Percentiles rank a stretch among this genome's conserved stretches.
phyloP scores from a whole-genome alignment of 2,113 vertebrate genomes.

The Pyrgilauda ruficollis region DNA sequence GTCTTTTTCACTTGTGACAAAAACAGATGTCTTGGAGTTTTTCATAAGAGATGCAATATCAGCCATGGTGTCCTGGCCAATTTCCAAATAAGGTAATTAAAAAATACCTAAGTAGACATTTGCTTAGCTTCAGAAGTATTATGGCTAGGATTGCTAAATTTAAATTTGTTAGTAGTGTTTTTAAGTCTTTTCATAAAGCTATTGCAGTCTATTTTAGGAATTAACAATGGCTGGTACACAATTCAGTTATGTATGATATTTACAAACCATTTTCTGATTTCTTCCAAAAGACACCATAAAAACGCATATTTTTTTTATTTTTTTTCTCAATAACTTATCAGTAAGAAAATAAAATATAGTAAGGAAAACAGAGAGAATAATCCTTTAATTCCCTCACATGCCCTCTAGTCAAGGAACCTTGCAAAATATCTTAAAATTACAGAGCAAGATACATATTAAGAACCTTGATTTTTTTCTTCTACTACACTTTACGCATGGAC shows the following conservation, averaged over 20 bases:
- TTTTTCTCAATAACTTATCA: neutral
- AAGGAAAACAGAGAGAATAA: neutral
- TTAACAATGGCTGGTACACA: neutral
- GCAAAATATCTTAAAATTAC: neutral
- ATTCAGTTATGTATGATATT: neutral
- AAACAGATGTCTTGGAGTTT: neutral
- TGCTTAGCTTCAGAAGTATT: neutral
- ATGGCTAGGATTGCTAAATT: neutral
- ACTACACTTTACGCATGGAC: neutral
- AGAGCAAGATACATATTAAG: neutral
- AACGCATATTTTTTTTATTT: neutral
- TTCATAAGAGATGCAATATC: neutral
- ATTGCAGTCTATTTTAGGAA: neutral
- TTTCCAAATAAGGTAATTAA: neutral
- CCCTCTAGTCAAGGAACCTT: neutral
- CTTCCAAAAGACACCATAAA: neutral
- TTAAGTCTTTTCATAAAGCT: neutral
- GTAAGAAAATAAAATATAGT: neutral
- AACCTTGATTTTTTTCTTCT: neutral
- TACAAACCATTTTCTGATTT: neutral
- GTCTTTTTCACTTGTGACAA: neutral
- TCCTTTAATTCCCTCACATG: neutral
- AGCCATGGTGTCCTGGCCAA: neutral
- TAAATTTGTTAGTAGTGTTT: neutral
- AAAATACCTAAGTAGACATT: neutral